Base-by-base conservation (phyloP, 2,888 invertebrate species). In the Nesidiocoris tenuis region DNA sequence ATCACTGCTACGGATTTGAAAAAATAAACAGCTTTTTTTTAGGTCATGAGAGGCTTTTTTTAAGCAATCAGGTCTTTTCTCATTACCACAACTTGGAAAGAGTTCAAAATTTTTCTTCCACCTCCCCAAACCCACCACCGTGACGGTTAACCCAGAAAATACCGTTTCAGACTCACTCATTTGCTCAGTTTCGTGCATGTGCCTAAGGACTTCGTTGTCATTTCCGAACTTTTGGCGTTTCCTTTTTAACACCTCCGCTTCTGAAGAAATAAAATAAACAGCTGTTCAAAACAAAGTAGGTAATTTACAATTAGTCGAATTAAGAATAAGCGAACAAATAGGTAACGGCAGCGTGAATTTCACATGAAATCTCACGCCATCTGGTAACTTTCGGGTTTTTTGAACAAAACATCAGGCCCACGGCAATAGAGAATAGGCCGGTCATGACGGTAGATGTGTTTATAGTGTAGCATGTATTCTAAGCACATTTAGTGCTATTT, bases 211-310 rank as follows among this genome's bases (percentile, higher is more conserved):
- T 55, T 77, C 75, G 70, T 56, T 66, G 63, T 70, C 74, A 74
- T 39, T 74, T 57, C 64, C 76, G 70, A 74, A 76, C 84, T 86
- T 87, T 83, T 85, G 84, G 82, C 87, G 84, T 83, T 88, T 88
- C 83, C 87, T 86, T 85, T 87, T 88, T 83, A 87, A 84, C 81
- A 84, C 84, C 83, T 85, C 86, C 81, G 87, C 86, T 85, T 88
- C 88, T 88, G 87, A 81, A 86, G 86, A 84, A 82, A 80, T 83
- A 84, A 79, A 82, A 80, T 39, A 7, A 39, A 7, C 39, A 39
- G 12, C 39, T 3, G 39, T 3, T 3, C 5, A 39, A 39, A 39
- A 39, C 3, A 39, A 7, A 3, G 39, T 39, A 39, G 39, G 39
- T n/a, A n/a, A n/a, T 39, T 39, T 39, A 7, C 39, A 39, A 39